Evolutionary conservation across 2,888 invertebrate genomes (phyloP).

Genomic region (Harmothoe impar): DNA sequence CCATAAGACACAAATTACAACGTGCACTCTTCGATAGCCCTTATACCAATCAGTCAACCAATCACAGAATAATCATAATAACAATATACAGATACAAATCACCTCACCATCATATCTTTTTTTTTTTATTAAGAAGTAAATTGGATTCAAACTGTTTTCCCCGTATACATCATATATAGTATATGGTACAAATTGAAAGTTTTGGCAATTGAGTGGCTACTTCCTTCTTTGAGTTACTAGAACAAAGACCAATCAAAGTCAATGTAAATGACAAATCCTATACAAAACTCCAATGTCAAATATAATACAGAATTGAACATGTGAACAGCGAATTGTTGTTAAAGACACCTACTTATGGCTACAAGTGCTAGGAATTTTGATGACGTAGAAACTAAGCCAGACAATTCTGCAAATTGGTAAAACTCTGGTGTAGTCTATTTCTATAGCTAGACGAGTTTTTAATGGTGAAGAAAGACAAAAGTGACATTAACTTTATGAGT

Average conservation of each 20-base stretch:
- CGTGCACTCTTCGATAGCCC: not conserved
- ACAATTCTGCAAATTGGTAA: slow-evolving; percentile 6
- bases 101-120: not conserved
- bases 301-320: not conserved
- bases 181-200: slow-evolving; percentile 24
- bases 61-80: not conserved
- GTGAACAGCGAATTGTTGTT: not conserved
- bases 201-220: slow-evolving; percentile 58
- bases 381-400: slow-evolving; percentile 39
- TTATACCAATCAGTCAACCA: not conserved
- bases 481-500: slow-evolving; percentile 45
- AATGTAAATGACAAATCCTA: slow-evolving; percentile 16
- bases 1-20: not conserved
- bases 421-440: slow-evolving; percentile 43
- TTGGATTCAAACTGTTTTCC: not conserved
- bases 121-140: not conserved
- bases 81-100: slow-evolving; percentile 11
- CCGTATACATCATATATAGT: not conserved
- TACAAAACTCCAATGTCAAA: slow-evolving; percentile 2
- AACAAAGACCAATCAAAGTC: slow-evolving; percentile 10
- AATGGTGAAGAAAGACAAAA: not conserved
- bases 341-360: slow-evolving; percentile 18
- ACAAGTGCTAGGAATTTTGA: slow-evolving; percentile 32
- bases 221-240: slow-evolving; percentile 27
- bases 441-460: not conserved